Evolutionary conservation across 1,140 invertebrate genomes (phyloP).

Genomic region (Aphelenchoides avenae): DNA sequence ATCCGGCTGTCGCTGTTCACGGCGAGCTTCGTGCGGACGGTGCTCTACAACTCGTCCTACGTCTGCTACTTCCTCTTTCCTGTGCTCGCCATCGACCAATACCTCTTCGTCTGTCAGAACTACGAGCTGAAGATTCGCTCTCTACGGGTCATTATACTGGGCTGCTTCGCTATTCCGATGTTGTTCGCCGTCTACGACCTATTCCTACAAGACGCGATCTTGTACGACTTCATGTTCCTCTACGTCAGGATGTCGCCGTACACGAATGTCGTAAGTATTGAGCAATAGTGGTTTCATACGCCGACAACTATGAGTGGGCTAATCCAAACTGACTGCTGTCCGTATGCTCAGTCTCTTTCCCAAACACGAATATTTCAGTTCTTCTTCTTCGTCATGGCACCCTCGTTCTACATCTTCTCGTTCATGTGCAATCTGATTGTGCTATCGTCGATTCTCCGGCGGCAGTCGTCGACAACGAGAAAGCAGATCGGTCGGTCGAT

Average conservation of each 20-base stretch:
- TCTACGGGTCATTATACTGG: slow-evolving; percentile 32
- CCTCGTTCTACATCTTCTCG: slow-evolving; percentile 37
- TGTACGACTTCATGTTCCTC: slow-evolving; percentile 50
- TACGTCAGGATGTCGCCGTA: slow-evolving; percentile 49
- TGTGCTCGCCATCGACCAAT: slow-evolving; percentile 50
- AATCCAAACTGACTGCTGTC: background rate
- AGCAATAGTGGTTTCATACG: slow-evolving; percentile 1
- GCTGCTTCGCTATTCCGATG: slow-evolving; percentile 51
- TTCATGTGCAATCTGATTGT: slow-evolving; percentile 51
- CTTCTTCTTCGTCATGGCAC: slow-evolving; percentile 44
- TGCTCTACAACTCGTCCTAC: slow-evolving; percentile 50
- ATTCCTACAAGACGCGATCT: slow-evolving; percentile 44
- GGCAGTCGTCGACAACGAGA: slow-evolving; percentile 51
- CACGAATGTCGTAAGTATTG: slow-evolving; percentile 44
- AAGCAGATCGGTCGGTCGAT: slow-evolving; percentile 49
- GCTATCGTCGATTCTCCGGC: slow-evolving; percentile 45
- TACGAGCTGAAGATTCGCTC: slow-evolving; percentile 34
- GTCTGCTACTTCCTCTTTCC: slow-evolving; percentile 53
- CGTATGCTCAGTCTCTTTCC: background rate
- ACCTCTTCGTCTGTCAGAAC: slow-evolving; percentile 49
- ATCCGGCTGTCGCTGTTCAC: slow-evolving; percentile 40
- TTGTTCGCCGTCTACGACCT: slow-evolving; percentile 48
- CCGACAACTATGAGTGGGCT: background rate
- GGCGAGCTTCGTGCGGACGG: slow-evolving; percentile 41
- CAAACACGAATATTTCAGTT: slow-evolving; percentile 34